phyloP scores from a whole-genome alignment of 2,113 vertebrate species.

The Grus americana region DNA sequence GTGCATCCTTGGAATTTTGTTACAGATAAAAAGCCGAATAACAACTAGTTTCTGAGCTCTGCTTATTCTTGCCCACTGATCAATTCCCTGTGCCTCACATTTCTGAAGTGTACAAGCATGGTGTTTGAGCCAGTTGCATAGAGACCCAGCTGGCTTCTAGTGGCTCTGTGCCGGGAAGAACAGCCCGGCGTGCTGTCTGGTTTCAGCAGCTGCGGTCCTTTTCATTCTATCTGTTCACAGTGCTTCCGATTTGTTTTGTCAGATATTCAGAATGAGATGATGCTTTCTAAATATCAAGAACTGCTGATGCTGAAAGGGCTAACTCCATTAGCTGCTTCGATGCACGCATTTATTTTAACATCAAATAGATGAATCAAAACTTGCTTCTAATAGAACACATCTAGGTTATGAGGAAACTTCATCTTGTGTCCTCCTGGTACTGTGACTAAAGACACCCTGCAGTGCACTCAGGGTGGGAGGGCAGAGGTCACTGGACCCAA shows the following conservation, averaged over 20 bases:
- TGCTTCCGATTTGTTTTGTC: neutral
- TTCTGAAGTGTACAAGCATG: neutral
- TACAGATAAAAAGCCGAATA: neutral
- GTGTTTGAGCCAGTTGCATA: neutral
- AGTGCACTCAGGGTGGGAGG: accelerated
- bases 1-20: neutral
- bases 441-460: accelerated
- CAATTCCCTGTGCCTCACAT: neutral
- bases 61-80: neutral
- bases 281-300: neutral
- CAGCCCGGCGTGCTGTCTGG: accelerated
- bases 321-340: neutral
- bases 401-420: accelerated
- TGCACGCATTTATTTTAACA: neutral
- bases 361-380: accelerated
- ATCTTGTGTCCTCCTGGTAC: accelerated
- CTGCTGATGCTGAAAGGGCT: neutral
- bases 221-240: accelerated
- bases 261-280: neutral
- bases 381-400: accelerated
- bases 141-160: accelerated
- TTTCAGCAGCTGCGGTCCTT: neutral
- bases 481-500: accelerated
- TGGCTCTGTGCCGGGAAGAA: accelerated
- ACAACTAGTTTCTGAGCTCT: neutral